These are phyloP conservation scores for Drosophila planitibia DNA, from an alignment of 2,888 invertebrate genomes.

Conservation along the genomic window DNA sequence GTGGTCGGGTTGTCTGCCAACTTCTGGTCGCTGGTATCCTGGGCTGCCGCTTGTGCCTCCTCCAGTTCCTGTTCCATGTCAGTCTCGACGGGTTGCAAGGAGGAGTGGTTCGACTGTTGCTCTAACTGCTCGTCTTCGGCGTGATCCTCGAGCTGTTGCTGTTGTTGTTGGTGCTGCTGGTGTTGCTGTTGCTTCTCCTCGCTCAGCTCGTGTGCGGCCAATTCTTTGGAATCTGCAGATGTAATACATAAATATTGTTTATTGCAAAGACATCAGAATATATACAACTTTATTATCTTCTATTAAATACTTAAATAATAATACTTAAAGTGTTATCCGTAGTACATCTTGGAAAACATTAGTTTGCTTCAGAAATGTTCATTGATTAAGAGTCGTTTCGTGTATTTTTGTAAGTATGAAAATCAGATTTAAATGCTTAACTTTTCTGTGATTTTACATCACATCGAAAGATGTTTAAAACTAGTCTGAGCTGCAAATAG, in stretches of 20 bases:
- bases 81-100: constrained; percentile 53
- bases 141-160: constrained; percentile 54
- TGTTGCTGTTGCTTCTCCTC: constrained; percentile 65
- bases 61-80: constrained; percentile 59
- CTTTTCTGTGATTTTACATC: neutral
- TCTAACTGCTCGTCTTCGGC: constrained; percentile 51
- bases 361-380: neutral
- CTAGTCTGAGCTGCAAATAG: neutral
- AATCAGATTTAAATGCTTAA: no score
- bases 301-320: neutral
- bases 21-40: constrained; percentile 25
- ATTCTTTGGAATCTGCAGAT: constrained; percentile 84
- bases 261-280: neutral
- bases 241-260: neutral
- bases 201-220: constrained; percentile 79
- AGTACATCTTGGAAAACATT: neutral
- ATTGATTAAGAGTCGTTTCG: neutral
- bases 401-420: no score
- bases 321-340: neutral
- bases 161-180: constrained; percentile 51
- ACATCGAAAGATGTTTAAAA: neutral
- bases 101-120: constrained; percentile 32
- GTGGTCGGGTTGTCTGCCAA: constrained; percentile 29
- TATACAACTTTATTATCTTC: neutral
- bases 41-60: constrained; percentile 21